Conservation (phyloP, 2,113 vertebrate species). For the Heterotilapia buettikoferi region DNA sequence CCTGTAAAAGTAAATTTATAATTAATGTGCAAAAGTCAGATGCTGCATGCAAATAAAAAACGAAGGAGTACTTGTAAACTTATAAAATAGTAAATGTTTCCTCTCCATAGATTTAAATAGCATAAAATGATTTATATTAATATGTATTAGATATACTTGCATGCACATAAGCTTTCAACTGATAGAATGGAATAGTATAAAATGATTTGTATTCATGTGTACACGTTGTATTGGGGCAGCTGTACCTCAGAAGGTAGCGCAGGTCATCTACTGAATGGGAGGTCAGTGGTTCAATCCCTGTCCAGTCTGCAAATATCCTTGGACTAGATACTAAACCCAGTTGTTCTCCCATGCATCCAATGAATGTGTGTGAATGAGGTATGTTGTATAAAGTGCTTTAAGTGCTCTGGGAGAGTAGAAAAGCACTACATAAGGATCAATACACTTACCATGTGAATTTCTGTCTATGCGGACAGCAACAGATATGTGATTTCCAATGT, state of each 20-base stretch:
- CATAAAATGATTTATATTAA: neutral
- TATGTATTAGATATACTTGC: neutral
- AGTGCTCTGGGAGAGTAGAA: neutral
- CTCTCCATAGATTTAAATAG: neutral
- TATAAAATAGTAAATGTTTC: neutral
- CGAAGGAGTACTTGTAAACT: neutral
- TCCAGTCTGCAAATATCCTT: neutral
- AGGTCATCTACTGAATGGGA: neutral
- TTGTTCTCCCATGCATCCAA: neutral
- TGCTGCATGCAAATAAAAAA: neutral
- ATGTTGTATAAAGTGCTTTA: neutral
- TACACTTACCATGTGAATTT: neutral
- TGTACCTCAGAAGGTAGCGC: neutral
- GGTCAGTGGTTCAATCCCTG: neutral
- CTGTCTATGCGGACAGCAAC: neutral
- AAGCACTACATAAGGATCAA: neutral
- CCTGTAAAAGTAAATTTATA: neutral
- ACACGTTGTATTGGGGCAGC: rapidly evolving
- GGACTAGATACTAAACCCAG: neutral
- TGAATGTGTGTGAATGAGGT: neutral
- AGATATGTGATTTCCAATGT: neutral
- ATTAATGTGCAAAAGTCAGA: neutral
- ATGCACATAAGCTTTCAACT: neutral
- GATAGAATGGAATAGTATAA: neutral
- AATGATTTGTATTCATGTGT: neutral